Conservation (phyloP, 2,888 invertebrate genomes). For the Apotomis turbidana region DNA sequence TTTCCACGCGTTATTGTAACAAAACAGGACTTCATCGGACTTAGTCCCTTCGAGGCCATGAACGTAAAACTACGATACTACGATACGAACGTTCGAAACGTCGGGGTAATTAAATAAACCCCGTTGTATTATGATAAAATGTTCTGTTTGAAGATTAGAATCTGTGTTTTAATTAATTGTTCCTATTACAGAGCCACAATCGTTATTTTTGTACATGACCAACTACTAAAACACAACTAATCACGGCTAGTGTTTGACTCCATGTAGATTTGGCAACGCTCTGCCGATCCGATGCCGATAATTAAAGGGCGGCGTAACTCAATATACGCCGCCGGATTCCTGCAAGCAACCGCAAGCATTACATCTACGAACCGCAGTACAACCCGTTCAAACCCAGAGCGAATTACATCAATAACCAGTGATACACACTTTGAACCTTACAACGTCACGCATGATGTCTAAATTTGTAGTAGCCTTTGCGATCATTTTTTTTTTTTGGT, state of each 20-base stretch:
- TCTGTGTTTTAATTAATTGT: too few relatives aligned
- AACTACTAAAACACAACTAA: too few relatives aligned
- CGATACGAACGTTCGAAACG: too few relatives aligned
- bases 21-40: too few relatives aligned
- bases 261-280: neutral
- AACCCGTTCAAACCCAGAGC: neutral
- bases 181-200: too few relatives aligned
- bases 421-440: neutral
- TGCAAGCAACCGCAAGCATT: conserved; percentile 1
- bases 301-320: conserved; percentile 18
- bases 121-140: too few relatives aligned
- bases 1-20: too few relatives aligned
- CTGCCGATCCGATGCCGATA: neutral
- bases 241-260: neutral
- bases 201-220: too few relatives aligned
- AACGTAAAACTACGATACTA: too few relatives aligned
- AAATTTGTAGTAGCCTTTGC: neutral
- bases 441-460: neutral
- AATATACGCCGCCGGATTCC: conserved; percentile 20
- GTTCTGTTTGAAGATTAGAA: too few relatives aligned
- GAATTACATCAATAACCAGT: neutral
- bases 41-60: too few relatives aligned
- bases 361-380: conserved; percentile 4
- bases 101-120: too few relatives aligned
- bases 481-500: neutral